Percentiles rank a stretch among this genome's conserved stretches.
phyloP scores from a whole-genome alignment of 2,888 invertebrate species.

The Eupithecia subfuscata region DNA sequence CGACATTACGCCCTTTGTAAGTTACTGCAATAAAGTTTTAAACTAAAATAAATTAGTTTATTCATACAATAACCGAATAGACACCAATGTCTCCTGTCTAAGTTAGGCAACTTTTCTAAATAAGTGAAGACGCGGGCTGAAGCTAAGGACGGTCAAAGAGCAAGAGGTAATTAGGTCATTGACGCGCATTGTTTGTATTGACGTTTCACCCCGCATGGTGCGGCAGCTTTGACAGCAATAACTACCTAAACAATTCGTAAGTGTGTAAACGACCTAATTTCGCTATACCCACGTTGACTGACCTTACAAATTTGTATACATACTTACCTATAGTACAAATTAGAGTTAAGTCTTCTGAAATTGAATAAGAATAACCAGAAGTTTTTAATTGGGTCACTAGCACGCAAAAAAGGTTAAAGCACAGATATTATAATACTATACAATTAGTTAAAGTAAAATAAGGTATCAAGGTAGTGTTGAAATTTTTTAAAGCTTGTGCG shows the following conservation, averaged over 20 bases:
- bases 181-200: slow-evolving; percentile 13
- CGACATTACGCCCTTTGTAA: no score
- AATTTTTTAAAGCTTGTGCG: no score
- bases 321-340: neutral
- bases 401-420: no score
- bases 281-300: neutral
- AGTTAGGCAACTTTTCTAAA: neutral
- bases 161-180: slow-evolving; percentile 6
- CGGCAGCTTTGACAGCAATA: neutral
- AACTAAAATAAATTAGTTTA: no score
- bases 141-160: slow-evolving; percentile 2
- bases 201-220: neutral
- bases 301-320: neutral
- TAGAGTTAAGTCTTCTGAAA: neutral
- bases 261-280: neutral
- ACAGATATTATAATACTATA: no score
- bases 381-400: neutral
- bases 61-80: no score
- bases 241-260: neutral
- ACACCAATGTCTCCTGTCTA: neutral
- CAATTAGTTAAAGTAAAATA: no score
- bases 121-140: neutral
- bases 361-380: neutral
- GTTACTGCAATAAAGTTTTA: no score
- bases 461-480: no score